These are phyloP conservation scores for Percina caprodes DNA, from an alignment of 2,113 vertebrate genomes.

Conservation along the genomic window DNA sequence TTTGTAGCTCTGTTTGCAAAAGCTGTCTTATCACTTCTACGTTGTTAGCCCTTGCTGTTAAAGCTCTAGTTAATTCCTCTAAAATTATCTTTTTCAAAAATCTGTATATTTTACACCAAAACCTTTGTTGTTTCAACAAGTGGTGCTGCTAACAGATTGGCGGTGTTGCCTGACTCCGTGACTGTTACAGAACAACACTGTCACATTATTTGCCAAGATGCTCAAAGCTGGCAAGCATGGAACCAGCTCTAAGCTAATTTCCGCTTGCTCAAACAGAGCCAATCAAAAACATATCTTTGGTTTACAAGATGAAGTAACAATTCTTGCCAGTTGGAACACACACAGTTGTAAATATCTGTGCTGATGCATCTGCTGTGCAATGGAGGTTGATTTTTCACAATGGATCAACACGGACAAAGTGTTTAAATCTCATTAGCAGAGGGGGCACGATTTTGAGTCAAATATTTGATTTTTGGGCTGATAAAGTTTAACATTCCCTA, in stretches of 20 bases:
- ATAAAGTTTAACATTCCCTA: conserved; percentile 13
- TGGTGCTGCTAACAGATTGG: conserved; percentile 54
- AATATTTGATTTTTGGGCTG: conserved; percentile 19
- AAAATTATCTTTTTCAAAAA: neutral
- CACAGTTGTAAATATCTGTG: conserved; percentile 8
- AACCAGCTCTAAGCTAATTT: conserved; percentile 43
- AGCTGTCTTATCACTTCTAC: neutral
- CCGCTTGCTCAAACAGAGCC: conserved; percentile 37
- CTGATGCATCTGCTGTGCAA: conserved; percentile 30
- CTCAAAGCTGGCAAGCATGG: conserved; percentile 43
- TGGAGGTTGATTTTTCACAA: neutral
- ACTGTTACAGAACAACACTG: conserved; percentile 30
- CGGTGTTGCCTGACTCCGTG: conserved; percentile 6
- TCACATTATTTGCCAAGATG: conserved; percentile 58
- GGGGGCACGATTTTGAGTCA: conserved; percentile 8
- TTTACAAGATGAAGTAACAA: conserved; percentile 50
- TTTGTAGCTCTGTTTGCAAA: neutral
- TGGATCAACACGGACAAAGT: neutral
- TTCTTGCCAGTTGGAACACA: conserved; percentile 48
- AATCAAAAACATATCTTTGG: conserved; percentile 53
- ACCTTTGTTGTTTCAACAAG: conserved; percentile 52
- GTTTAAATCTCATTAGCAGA: neutral
- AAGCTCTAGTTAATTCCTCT: too few relatives aligned
- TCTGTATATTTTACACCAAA: neutral
- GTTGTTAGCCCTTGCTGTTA: too few relatives aligned